Percentiles rank a stretch among this genome's conserved stretches.
phyloP scores from a whole-genome alignment of 2,113 vertebrate species.

The Spilogale gracilis region DNA sequence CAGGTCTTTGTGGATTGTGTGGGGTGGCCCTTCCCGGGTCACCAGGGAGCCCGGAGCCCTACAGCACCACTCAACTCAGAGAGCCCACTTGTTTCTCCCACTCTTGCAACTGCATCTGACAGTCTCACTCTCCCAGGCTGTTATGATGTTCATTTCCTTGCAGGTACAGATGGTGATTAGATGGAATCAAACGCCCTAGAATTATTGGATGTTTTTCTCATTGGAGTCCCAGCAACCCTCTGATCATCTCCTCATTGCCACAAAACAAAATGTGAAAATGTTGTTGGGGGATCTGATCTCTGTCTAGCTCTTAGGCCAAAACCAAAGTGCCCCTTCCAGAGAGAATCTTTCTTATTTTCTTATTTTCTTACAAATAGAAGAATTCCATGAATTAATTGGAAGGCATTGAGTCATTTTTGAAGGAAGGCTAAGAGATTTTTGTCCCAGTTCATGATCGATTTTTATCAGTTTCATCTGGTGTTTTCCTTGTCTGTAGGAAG shows the following conservation, averaged over 20 bases:
- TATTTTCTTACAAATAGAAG: not conserved
- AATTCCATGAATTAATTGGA: not conserved
- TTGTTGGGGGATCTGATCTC: not conserved
- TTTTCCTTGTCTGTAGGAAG: not conserved
- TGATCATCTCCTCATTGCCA: not conserved
- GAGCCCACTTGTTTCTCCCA: not conserved
- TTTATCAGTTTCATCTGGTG: not conserved
- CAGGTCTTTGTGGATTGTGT: not conserved
- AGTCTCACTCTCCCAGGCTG: not conserved
- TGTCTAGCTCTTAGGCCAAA: not conserved
- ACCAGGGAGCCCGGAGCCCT: accelerated
- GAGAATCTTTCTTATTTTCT: not conserved
- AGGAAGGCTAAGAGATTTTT: not conserved
- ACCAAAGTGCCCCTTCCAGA: not conserved
- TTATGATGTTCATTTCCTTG: conserved; percentile 10
- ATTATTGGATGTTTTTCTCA: not conserved
- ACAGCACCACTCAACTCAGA: accelerated
- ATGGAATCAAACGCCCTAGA: not conserved
- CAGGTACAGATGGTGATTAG: not conserved
- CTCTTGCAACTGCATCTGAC: not conserved
- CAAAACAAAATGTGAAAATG: not conserved
- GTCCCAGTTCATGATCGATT: not conserved
- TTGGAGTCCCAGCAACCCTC: not conserved
- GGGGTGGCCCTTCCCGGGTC: not conserved
- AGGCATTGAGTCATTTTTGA: not conserved